Evolutionary conservation across 2,888 invertebrate species (phyloP), one percentile per base, ranked within the genome.

Genomic region (Chrysodeixis includens): DNA sequence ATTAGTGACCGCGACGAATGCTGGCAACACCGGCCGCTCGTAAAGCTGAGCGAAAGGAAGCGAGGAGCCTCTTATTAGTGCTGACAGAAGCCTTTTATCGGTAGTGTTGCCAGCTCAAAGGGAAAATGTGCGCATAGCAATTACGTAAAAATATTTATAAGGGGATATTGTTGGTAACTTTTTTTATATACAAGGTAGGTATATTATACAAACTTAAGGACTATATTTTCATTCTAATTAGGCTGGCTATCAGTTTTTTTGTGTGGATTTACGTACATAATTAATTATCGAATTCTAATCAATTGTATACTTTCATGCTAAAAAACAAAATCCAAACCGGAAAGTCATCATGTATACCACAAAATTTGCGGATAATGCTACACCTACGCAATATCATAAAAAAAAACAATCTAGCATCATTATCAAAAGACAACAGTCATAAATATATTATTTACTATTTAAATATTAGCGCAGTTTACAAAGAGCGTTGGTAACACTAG

Each of bases 1-100:
- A 92, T 92, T 89, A 90, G 91, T 76, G 62, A 75, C 86, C 87
- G 86, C 71, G 75, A 78, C 92, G 83, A 92, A 92, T 90, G 78
- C 74, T 76, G 69, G 76, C 81, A 78, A 78, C 81, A 81, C 80
- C 64, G 74, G 60, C 58, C 74, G 74, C 78, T 83, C 84, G 81
- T 86, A 85, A 88, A 86, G 79, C 76, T 70, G 18, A 82, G 83
- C 83, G 74, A 79, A 83, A 81, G 82, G 82, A 83, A 83, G 80
- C 80, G 78, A 83, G 82, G 88, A 88, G 86, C 86, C 85, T 84
- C 90, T 88, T 87, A 88, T 88, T 89, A 89, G 79, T 71, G 83
- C 77, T 76, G 85, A 86, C 87, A 86, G 84, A 83, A 87, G 86
- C 83, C 82, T 79, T 87, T 85, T 86, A 86, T 86, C 82, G 84